These are phyloP conservation scores for Gonioctena quinquepunctata DNA, from an alignment of 1,140 invertebrate genomes.

Conservation along the genomic window DNA sequence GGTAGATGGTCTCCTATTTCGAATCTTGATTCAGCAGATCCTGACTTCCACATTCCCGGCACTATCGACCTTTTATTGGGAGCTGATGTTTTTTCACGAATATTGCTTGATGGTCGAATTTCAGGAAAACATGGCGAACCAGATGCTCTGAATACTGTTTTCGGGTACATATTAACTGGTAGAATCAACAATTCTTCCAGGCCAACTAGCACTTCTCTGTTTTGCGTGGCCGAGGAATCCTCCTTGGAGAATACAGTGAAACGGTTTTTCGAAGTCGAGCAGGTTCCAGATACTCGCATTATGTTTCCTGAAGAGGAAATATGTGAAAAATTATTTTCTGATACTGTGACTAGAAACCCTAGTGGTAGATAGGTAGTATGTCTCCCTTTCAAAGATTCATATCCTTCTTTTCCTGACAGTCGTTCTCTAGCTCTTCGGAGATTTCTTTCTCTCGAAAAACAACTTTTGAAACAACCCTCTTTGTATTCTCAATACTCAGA, in stretches of 20 bases:
- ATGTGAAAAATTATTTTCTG: constrained; percentile 1
- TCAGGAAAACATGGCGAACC: background rate
- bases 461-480: background rate
- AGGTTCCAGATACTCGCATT: background rate
- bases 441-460: constrained; percentile 7
- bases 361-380: constrained; percentile 1
- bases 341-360: background rate
- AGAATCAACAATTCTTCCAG: background rate
- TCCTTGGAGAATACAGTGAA: background rate
- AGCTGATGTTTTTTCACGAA: constrained; percentile 12
- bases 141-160: constrained; percentile 4
- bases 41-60: background rate
- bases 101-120: background rate
- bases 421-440: background rate
- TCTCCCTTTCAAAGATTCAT: constrained; percentile 3
- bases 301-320: constrained; percentile 1
- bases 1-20: background rate
- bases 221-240: background rate
- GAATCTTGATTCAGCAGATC: constrained; percentile 11
- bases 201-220: background rate
- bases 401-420: constrained; percentile 2
- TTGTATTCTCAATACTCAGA: constrained; percentile 5
- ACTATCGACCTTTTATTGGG: constrained; percentile 4
- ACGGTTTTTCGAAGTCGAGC: constrained; percentile 6
- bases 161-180: constrained; percentile 14